Evolutionary conservation across 2,888 invertebrate species (phyloP).

Genomic region (Phengaris alcon): DNA sequence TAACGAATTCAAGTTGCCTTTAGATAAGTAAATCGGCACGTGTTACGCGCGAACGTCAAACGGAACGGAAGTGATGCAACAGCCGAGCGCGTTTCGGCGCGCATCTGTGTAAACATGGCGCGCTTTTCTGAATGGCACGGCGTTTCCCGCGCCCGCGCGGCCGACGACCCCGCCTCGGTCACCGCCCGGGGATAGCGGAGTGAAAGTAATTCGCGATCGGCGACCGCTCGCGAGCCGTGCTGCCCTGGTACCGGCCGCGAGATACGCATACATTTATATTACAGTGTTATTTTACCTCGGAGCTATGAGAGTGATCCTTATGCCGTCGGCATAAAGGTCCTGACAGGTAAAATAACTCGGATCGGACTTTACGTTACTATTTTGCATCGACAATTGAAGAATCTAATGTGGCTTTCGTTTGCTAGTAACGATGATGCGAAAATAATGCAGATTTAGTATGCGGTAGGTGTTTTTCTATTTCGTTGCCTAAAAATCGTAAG

Average conservation of each 20-base stretch:
- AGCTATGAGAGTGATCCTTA: no score
- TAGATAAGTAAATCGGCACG: constrained; percentile 30
- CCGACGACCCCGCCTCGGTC: constrained; percentile 72
- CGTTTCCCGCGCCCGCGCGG: constrained; percentile 70
- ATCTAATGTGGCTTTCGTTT: constrained; percentile 24
- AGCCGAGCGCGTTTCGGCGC: constrained; percentile 66
- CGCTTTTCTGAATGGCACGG: constrained; percentile 74
- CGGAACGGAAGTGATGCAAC: constrained; percentile 78
- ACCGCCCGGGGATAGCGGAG: constrained; percentile 74
- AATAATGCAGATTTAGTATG: neutral
- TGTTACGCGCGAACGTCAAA: constrained; percentile 56
- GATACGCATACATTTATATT: constrained; percentile 26
- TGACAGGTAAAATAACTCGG: no score
- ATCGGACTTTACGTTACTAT: neutral
- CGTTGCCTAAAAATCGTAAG: neutral
- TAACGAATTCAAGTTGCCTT: no score
- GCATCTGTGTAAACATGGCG: constrained; percentile 78
- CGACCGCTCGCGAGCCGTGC: constrained; percentile 69
- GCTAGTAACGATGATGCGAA: neutral
- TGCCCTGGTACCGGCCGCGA: constrained; percentile 61
- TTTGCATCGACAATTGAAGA: constrained; percentile 29
- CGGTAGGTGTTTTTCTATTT: neutral
- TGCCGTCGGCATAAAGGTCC: no score
- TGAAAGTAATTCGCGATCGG: constrained; percentile 78
- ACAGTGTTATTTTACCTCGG: neutral